Evolutionary conservation across 2,888 invertebrate species (phyloP).

Genomic region (Luperina testacea): DNA sequence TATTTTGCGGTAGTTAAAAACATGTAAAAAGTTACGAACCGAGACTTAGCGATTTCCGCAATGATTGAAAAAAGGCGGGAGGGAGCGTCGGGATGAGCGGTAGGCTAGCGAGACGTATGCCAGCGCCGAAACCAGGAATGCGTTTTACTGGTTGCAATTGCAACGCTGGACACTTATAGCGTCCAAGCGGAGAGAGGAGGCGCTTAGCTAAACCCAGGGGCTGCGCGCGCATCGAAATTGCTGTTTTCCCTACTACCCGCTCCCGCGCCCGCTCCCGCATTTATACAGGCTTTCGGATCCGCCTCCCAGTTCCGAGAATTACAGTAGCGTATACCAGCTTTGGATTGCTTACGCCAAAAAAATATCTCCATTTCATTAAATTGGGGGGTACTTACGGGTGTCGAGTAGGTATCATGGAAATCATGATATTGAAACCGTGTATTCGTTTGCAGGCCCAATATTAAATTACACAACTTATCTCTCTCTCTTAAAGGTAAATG

Average conservation of each 20-base stretch:
- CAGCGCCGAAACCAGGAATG: conserved; percentile 18
- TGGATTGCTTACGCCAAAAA: background rate
- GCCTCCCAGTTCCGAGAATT: conserved; percentile 31
- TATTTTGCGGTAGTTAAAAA: background rate
- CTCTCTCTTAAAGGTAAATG: background rate
- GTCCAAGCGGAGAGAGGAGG: conserved; percentile 34
- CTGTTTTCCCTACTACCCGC: conserved; percentile 21
- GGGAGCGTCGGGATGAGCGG: background rate
- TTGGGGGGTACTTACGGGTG: background rate
- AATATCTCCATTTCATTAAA: background rate
- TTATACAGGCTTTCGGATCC: conserved; percentile 7
- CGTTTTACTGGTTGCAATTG: conserved; percentile 38
- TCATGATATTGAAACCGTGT: background rate
- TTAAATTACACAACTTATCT: background rate
- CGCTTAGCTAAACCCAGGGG: conserved; percentile 26
- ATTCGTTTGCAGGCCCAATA: background rate
- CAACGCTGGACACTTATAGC: conserved; percentile 54
- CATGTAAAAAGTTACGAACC: conserved; percentile 6
- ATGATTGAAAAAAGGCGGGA: background rate
- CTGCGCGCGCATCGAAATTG: conserved; percentile 60
- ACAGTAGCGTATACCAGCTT: background rate
- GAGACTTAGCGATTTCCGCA: conserved; percentile 8
- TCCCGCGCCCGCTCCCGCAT: conserved; percentile 41
- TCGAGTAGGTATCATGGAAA: background rate
- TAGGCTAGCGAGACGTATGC: conserved; percentile 6